Percentiles rank a stretch among this genome's conserved stretches.
Conservation (phyloP, 1,140 invertebrate genomes). For the Melitaea cinxia region DNA sequence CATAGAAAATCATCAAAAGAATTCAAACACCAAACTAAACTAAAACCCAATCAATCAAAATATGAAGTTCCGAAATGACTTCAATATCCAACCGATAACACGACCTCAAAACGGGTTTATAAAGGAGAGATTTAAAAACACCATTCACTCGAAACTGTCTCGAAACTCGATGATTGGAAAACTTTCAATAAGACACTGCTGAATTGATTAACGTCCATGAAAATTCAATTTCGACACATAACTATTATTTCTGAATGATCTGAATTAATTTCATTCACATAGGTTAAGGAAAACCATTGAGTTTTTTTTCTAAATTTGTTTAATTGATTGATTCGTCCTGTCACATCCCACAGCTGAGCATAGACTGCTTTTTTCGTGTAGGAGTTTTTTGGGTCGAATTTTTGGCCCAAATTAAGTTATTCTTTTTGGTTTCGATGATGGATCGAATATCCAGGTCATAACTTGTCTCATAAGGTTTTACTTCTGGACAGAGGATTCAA, state of each 20-base stretch:
- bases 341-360: too few species aligned
- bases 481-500: too few species aligned
- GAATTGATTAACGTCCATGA: conserved; percentile 15
- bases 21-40: background rate
- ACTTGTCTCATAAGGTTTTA: too few species aligned
- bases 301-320: too few species aligned
- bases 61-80: conserved; percentile 7
- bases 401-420: too few species aligned
- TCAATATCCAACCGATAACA: conserved; percentile 19
- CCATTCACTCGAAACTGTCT: conserved; percentile 12
- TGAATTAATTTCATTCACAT: background rate
- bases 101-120: conserved; percentile 3
- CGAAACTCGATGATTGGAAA: conserved; percentile 25
- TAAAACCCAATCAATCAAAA: background rate
- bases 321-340: too few species aligned
- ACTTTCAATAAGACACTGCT: conserved; percentile 28
- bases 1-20: background rate
- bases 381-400: too few species aligned
- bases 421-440: too few species aligned
- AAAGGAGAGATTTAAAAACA: conserved; percentile 18
- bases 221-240: background rate
- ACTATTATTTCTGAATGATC: background rate
- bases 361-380: too few species aligned
- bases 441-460: too few species aligned
- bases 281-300: too few species aligned